Percentiles rank a stretch among this genome's conserved stretches.
Conservation (phyloP, 2,797 vertebrate species). For the Onychomys torridus region DNA sequence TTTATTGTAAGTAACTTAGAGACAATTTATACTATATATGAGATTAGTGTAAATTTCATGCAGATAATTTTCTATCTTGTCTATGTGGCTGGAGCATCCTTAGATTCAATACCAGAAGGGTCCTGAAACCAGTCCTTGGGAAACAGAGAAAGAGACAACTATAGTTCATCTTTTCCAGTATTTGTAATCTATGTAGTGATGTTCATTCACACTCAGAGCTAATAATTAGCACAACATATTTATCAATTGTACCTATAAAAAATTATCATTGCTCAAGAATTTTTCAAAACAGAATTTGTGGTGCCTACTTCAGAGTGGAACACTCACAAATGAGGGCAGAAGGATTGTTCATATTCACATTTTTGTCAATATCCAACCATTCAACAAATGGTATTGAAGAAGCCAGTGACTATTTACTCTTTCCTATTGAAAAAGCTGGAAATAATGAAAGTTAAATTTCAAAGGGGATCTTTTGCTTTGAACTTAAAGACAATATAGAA, state of each 20-base stretch:
- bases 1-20: neutral
- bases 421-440: conserved; percentile 31
- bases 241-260: neutral
- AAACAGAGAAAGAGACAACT: accelerated
- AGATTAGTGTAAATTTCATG: neutral
- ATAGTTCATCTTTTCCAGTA: neutral
- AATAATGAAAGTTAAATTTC: conserved; percentile 64
- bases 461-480: conserved; percentile 10
- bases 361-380: neutral
- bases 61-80: neutral
- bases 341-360: neutral
- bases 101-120: neutral
- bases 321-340: neutral
- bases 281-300: conserved; percentile 5
- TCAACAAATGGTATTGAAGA: neutral
- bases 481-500: conserved; percentile 16
- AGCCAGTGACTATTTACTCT: conserved; percentile 47
- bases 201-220: neutral
- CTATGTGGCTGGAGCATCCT: neutral
- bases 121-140: neutral
- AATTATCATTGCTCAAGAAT: neutral
- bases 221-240: neutral
- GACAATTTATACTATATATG: neutral
- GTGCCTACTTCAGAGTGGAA: neutral
- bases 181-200: neutral